phyloP scores from a whole-genome alignment of 2,797 vertebrate genomes.

The Acanthornis magna region DNA sequence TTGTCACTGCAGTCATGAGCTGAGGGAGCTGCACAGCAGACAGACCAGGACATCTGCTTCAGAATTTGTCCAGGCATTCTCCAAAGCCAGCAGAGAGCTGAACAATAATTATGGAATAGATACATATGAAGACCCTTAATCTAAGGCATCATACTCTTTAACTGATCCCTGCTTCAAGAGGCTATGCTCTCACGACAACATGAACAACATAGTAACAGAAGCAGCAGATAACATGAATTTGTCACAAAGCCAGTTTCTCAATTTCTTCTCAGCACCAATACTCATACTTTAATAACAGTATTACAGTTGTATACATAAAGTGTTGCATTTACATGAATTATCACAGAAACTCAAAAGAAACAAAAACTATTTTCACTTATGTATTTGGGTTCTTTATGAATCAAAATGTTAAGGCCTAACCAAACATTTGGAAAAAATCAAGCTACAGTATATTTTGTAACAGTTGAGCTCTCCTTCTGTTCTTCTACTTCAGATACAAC shows the following conservation, averaged over 20 bases:
- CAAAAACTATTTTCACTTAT: background rate
- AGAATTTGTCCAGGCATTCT: background rate
- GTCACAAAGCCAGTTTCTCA: background rate
- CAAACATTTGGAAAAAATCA: background rate
- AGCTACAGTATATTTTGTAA: background rate
- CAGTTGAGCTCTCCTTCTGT: background rate
- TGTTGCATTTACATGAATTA: background rate
- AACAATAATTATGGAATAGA: background rate
- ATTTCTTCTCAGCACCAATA: background rate
- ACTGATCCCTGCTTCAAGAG: background rate
- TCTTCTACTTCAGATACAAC: background rate
- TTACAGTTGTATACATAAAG: background rate
- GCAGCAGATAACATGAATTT: background rate
- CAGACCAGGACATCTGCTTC: fast-evolving
- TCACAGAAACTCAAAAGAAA: background rate
- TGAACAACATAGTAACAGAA: background rate
- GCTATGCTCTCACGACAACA: background rate
- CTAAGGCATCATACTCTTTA: background rate
- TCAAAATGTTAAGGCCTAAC: background rate
- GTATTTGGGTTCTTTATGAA: background rate
- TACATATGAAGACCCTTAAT: background rate
- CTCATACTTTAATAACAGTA: background rate
- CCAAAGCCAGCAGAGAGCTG: background rate
- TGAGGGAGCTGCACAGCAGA: background rate
- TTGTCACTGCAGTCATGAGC: fast-evolving